Percentiles rank a stretch among this genome's conserved stretches.
Conservation (phyloP, 2,797 vertebrate genomes). For the Psittacula derbiana region DNA sequence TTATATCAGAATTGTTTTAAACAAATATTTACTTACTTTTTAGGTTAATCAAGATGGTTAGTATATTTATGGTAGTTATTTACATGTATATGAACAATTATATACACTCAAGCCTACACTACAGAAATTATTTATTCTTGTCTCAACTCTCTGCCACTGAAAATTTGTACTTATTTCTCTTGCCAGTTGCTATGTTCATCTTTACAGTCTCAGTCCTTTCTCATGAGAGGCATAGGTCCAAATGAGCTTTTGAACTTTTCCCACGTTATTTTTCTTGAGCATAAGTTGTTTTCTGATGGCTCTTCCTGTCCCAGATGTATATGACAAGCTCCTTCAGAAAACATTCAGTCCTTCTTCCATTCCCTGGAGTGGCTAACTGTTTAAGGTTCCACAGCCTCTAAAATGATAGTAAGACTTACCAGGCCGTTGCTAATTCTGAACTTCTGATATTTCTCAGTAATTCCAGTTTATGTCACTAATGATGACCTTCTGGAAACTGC, state of each 20-base stretch:
- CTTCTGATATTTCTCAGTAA: neutral
- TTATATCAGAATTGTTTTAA: neutral
- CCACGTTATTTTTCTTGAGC: neutral
- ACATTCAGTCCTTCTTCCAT: neutral
- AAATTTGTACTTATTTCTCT: neutral
- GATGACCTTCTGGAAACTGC: neutral
- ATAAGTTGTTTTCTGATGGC: neutral
- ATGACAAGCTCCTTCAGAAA: neutral
- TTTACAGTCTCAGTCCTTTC: neutral
- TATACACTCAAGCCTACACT: neutral
- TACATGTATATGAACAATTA: neutral
- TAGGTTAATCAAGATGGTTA: neutral
- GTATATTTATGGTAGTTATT: neutral
- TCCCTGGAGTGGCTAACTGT: neutral
- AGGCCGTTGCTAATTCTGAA: neutral
- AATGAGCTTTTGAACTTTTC: neutral
- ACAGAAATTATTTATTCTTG: neutral
- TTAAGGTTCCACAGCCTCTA: neutral
- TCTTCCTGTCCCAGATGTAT: neutral
- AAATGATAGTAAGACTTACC: neutral
- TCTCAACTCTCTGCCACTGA: neutral
- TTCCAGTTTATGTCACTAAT: neutral
- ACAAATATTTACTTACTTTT: neutral
- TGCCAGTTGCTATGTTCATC: neutral
- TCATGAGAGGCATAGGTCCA: neutral